Percentiles rank a stretch among this genome's conserved stretches.
Evolutionary conservation across 1,140 invertebrate genomes (phyloP).

Genomic region (Venustaconcha ellipsiformis): DNA sequence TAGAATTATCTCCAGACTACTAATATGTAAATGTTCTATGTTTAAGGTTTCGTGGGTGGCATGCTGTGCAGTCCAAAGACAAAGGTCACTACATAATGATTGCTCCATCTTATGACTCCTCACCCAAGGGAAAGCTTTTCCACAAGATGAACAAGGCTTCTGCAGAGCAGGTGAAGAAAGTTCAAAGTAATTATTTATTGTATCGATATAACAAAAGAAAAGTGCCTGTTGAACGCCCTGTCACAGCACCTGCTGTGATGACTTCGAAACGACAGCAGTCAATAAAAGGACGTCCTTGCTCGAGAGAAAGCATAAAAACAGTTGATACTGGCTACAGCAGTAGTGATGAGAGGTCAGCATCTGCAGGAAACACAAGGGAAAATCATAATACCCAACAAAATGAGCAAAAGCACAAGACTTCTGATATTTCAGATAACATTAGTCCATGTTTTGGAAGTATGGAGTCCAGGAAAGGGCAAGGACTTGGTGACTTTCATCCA

Average conservation of each 20-base stretch:
- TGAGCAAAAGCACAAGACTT: too few relatives aligned
- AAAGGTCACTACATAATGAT: constrained; percentile 36
- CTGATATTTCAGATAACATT: too few relatives aligned
- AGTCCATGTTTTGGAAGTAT: too few relatives aligned
- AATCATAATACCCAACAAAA: background rate
- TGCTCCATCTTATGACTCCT: constrained; percentile 32
- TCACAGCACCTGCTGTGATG: constrained; percentile 38
- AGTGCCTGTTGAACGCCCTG: constrained; percentile 28
- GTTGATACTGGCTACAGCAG: constrained; percentile 38
- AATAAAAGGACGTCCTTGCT: background rate
- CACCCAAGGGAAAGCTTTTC: constrained; percentile 33
- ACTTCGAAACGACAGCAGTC: constrained; percentile 8
- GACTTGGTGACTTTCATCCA: too few relatives aligned
- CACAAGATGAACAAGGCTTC: constrained; percentile 28
- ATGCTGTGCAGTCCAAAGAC: constrained; percentile 34
- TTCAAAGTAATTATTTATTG: constrained; percentile 34
- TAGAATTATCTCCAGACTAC: background rate
- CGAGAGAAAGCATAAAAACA: background rate
- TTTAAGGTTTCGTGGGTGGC: constrained; percentile 41
- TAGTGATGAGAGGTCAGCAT: constrained; percentile 2
- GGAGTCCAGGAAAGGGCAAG: too few relatives aligned
- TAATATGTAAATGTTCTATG: background rate
- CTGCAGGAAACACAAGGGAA: background rate
- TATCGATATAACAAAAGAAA: constrained; percentile 26
- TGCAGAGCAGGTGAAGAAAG: constrained; percentile 29